Base-by-base conservation (phyloP, 1,140 invertebrate species). In the Euwallacea similis region DNA sequence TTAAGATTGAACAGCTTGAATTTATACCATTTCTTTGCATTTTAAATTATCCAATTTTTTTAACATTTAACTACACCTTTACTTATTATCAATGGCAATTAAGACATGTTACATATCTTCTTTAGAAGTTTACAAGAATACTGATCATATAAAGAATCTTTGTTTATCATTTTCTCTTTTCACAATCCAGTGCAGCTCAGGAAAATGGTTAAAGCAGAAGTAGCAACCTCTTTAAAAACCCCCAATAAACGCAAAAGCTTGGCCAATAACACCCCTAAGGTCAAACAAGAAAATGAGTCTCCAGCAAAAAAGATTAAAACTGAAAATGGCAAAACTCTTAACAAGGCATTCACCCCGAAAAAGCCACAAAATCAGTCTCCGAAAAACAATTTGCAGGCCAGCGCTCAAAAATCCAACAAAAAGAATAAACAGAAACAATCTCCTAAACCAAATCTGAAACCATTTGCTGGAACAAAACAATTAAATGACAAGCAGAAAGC, bases 201-300 rank as follows among this genome's bases (percentile, higher is more conserved):
- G 21, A 71, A 75, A 46, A 76, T 76, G 75, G 69, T 70, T 42
- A 73, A 73, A 61, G 71, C 66, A 47, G 73, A 73, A 63, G 60
- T 62, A 15, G 21, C 21, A 33, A 33, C 21, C 4, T 33, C 21
- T 33, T 33, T 33, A 33, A 76, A 75, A 68, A 75, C 71, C n/a
- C 72, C 74, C 41, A 71, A 72, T 33, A 75, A 74, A 47, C 72
- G 75, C 9, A 76, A 76, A 65, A 75, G 68, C 44, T 6, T 67
- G 9, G 42, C 61, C 21, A 66, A 75, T 43, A 55, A 61, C 6
- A 7, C 69, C 10, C 44, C 74, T 33, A 65, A 65, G 41, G 13
- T 42, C 42, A 67, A 58, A 44, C 6, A 13, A 56, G 61, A 44
- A 16, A 66, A 75, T 50, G 56, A 61, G 0, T 8, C 69, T 7